Conservation (phyloP, 2,888 invertebrate species). For the Metallyticus violacea region DNA sequence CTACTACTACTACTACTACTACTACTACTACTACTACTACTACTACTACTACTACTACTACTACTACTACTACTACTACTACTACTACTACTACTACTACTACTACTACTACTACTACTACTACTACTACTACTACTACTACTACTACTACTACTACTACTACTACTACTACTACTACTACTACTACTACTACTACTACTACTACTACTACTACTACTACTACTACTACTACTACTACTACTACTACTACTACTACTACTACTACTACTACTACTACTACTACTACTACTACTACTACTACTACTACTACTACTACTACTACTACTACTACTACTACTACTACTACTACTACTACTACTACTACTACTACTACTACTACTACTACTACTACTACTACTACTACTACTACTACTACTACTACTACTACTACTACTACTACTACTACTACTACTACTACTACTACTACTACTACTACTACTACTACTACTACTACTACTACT, state of each 20-base stretch:
- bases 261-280: slow-evolving; percentile 31
- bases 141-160: slow-evolving; percentile 31
- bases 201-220: slow-evolving; percentile 31
- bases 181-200: slow-evolving; percentile 31
- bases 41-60: slow-evolving; percentile 31
- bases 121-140: slow-evolving; percentile 31
- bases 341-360: slow-evolving; percentile 31
- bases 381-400: slow-evolving; percentile 30
- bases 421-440: slow-evolving; percentile 31
- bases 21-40: slow-evolving; percentile 31
- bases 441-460: slow-evolving; percentile 31
- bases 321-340: slow-evolving; percentile 31
- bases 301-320: slow-evolving; percentile 31
- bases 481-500: slow-evolving; percentile 31
- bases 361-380: slow-evolving; percentile 31
- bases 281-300: slow-evolving; percentile 31
- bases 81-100: slow-evolving; percentile 30
- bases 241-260: slow-evolving; percentile 31
- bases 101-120: slow-evolving; percentile 31
- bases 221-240: slow-evolving; percentile 31
- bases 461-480: slow-evolving; percentile 31
- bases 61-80: slow-evolving; percentile 31
- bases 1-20: slow-evolving; percentile 31
- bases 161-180: slow-evolving; percentile 31
- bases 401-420: slow-evolving; percentile 31